These are phyloP conservation scores for Grammatotria lemairii DNA, from an alignment of 2,113 vertebrate species.

Conservation along the genomic window DNA sequence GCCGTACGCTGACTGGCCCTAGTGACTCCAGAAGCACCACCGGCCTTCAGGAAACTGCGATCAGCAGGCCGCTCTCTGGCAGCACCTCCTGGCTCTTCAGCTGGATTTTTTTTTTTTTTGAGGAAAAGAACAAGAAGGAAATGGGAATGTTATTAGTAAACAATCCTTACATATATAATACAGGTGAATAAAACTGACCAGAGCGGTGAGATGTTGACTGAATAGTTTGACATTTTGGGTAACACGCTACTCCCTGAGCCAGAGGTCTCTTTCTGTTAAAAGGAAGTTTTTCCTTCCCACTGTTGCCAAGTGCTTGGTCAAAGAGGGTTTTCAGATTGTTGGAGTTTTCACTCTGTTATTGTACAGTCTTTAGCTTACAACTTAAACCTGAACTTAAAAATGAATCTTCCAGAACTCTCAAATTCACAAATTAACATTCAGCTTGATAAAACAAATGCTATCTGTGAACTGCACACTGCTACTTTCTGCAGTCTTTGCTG, in stretches of 20 bases:
- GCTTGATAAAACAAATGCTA: not conserved
- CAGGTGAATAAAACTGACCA: not conserved
- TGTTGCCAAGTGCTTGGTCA: not conserved
- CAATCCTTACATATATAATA: not conserved
- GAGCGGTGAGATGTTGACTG: not conserved
- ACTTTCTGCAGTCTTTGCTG: not conserved
- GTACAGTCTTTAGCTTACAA: not conserved
- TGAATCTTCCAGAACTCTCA: not conserved
- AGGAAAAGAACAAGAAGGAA: not conserved
- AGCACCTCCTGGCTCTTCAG: slow-evolving; percentile 70
- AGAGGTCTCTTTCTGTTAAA: not conserved
- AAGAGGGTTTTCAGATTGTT: not conserved
- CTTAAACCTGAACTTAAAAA: not conserved
- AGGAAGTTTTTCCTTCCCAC: not conserved
- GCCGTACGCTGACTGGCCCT: slow-evolving; percentile 37
- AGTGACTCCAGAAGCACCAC: slow-evolving; percentile 11
- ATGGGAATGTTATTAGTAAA: not conserved
- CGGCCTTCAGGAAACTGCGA: slow-evolving; percentile 63
- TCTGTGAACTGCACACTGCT: not conserved
- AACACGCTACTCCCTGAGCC: not conserved
- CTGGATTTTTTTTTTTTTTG: slow-evolving; percentile 48
- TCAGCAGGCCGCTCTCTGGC: slow-evolving; percentile 47
- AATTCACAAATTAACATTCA: not conserved
- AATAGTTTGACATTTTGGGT: not conserved
- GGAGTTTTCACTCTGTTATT: not conserved